Evolutionary conservation across 2,888 invertebrate species (phyloP), one percentile per base, ranked within the genome.

Genomic region (Scotopteryx bipunctaria): DNA sequence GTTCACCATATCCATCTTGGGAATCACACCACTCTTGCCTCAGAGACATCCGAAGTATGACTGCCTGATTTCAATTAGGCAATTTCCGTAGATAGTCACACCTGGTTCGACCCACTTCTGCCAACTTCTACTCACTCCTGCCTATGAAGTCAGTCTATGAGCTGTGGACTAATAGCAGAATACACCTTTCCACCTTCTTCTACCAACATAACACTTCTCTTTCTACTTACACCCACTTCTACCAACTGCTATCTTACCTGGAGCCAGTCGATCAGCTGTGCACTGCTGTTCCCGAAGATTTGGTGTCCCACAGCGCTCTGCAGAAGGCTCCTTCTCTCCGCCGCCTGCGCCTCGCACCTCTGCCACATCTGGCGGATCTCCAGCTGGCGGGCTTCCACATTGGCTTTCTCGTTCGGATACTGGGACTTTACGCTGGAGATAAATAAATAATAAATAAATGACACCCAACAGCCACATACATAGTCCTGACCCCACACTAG

Each of bases 231-330:
- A 21, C 6, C 5, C 6, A 21, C 1, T 21, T 21, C 21, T 6
- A 21, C 21, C 1, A n/a, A 29, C n/a, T 5, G 2, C 13, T 0
- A 9, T 16, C 25, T 27, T 1, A 91, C 91, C 86, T 93, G 93
- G 4, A 96, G 92, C 97, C 98, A 98, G 53, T 93, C 93, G n/a
- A 96, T 86, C 48, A 97, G 87, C 46, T 94, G 95, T 63, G 95
- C 94, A 6, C 95, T 94, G 75, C 96, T 96, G 72, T 94, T 95
- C 72, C 95, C 95, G 82, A 98, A 98, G 72, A 98, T 96, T 82
- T 99, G 98, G 74, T 97, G 95, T 0, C 99, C 99, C 2, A 99
- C 98, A 1, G 98, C 97, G 73, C 97, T 97, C 83, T 98, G 98
- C 21, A 99, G 92, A 36, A 97, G 91, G 0, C 94, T 93, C 61